Conservation (phyloP, 2,113 vertebrate species). For the Macrotus californicus region DNA sequence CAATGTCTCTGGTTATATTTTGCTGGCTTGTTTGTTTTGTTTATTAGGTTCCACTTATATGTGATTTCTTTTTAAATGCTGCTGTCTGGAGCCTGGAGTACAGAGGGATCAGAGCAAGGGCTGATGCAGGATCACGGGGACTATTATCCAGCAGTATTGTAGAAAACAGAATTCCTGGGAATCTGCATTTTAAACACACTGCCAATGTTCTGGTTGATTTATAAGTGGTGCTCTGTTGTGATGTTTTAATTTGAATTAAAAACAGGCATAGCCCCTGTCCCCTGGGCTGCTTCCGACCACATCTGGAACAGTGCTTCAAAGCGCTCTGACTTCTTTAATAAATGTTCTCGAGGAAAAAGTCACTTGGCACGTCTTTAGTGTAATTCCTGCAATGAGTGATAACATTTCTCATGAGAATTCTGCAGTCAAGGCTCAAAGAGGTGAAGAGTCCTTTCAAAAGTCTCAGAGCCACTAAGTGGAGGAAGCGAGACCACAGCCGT, state of each 20-base stretch:
- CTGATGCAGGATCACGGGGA: background rate
- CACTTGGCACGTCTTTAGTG: background rate
- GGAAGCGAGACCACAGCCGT: background rate
- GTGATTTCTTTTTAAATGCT: background rate
- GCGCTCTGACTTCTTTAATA: background rate
- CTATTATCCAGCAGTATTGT: background rate
- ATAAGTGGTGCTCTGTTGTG: background rate
- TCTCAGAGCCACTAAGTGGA: background rate
- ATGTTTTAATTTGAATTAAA: conserved; percentile 39
- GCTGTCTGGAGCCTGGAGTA: background rate
- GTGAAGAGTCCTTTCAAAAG: background rate
- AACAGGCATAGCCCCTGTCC: background rate
- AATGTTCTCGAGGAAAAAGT: background rate
- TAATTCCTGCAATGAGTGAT: background rate
- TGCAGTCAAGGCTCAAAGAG: background rate
- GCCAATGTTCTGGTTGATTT: conserved; percentile 34
- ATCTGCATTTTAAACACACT: background rate
- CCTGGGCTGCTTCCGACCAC: background rate
- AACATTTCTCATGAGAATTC: background rate
- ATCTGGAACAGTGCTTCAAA: conserved; percentile 28
- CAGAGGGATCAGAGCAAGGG: background rate
- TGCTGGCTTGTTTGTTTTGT: too few species aligned
- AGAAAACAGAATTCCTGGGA: background rate
- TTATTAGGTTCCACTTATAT: too few species aligned
- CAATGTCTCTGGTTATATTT: too few species aligned